phyloP scores from a whole-genome alignment of 1,140 invertebrate species.

The Bombus affinis region DNA sequence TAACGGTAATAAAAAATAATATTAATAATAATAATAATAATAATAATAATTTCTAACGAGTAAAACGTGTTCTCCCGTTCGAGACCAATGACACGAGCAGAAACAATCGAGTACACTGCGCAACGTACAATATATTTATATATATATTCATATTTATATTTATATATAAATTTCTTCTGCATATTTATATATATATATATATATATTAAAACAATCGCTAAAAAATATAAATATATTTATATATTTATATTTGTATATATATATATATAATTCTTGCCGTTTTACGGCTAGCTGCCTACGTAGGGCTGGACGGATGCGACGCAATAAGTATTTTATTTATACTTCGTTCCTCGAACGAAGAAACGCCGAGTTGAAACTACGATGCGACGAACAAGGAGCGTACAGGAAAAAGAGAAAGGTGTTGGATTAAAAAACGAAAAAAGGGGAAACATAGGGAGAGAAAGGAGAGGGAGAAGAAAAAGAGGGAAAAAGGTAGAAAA shows the following conservation, averaged over 20 bases:
- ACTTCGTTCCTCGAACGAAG: conserved; percentile 22
- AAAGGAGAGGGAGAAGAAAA: background rate
- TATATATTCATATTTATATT: conserved; percentile 33
- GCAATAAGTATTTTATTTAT: conserved; percentile 65
- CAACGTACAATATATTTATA: conserved; percentile 59
- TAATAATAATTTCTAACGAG: conserved; percentile 40
- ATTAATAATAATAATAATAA: conserved; percentile 28
- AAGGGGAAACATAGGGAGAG: background rate
- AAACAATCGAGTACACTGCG: conserved; percentile 35
- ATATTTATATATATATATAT: conserved; percentile 65
- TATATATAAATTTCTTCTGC: conserved; percentile 54
- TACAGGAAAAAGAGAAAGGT: background rate
- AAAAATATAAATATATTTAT: conserved; percentile 77
- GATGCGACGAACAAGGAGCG: conserved; percentile 29
- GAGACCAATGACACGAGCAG: conserved; percentile 21
- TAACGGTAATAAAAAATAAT: conserved; percentile 40
- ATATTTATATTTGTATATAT: conserved; percentile 62
- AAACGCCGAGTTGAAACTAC: conserved; percentile 16
- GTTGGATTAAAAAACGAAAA: background rate
- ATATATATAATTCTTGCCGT: conserved; percentile 68
- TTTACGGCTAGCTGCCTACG: conserved; percentile 75
- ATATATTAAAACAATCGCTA: conserved; percentile 75
- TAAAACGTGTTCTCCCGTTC: conserved; percentile 27
- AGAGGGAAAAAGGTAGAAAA: conserved; percentile 5
- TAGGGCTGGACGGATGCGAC: conserved; percentile 78